Evolutionary conservation across 1,140 invertebrate species (phyloP).

Genomic region (Dysdera silvatica): DNA sequence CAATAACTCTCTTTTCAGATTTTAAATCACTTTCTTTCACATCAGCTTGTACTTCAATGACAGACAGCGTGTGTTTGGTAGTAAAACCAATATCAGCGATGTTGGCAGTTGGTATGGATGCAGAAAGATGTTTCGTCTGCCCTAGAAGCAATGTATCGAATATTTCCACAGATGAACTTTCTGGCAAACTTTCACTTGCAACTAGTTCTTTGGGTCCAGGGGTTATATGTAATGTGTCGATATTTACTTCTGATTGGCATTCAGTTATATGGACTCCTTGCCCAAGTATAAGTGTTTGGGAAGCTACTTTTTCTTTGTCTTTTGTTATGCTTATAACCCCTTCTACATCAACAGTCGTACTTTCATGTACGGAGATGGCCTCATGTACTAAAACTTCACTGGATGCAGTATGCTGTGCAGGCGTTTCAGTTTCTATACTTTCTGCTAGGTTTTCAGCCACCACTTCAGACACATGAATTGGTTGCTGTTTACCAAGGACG

Average conservation of each 20-base stretch:
- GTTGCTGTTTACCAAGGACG: neutral
- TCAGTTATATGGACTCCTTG: slow-evolving; percentile 16
- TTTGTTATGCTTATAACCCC: neutral
- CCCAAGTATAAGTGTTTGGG: slow-evolving; percentile 13
- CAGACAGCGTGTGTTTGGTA: slow-evolving; percentile 1
- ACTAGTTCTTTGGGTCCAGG: neutral
- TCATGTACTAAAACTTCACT: slow-evolving; percentile 2
- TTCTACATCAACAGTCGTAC: neutral
- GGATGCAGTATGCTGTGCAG: neutral
- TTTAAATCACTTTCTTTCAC: slow-evolving; percentile 57
- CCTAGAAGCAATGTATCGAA: slow-evolving; percentile 13
- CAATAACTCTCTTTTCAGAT: slow-evolving; percentile 51
- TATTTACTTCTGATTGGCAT: slow-evolving; percentile 2
- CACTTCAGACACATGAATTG: slow-evolving; percentile 10
- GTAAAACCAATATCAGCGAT: slow-evolving; percentile 7
- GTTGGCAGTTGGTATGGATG: neutral
- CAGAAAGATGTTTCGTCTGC: slow-evolving; percentile 8
- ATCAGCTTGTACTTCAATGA: slow-evolving; percentile 1
- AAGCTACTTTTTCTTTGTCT: neutral
- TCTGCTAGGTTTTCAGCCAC: neutral
- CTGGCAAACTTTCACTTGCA: neutral
- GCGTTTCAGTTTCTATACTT: neutral
- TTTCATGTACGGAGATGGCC: slow-evolving; percentile 13
- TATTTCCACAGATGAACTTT: slow-evolving; percentile 11
- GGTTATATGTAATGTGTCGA: neutral